Evolutionary conservation across 2,888 invertebrate species (phyloP).

Genomic region (Portevinia maculata): DNA sequence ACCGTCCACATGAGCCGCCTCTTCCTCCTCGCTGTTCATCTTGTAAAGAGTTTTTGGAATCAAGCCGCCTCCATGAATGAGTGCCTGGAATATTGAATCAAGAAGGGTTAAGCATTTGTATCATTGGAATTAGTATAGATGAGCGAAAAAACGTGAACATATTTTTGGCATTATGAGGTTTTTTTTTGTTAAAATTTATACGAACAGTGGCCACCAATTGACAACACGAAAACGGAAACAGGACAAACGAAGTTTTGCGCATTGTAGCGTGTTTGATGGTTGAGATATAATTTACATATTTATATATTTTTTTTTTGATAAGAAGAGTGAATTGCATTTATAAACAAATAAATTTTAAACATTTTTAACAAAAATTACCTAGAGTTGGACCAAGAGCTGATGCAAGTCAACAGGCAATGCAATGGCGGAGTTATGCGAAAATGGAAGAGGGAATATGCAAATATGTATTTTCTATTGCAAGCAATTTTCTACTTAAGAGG

Average conservation of each 20-base stretch:
- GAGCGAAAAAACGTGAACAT: constrained; percentile 36
- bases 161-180: constrained; percentile 24
- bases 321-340: constrained; percentile 52
- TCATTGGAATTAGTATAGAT: neutral
- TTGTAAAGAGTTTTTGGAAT: constrained; percentile 94
- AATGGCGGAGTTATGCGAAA: constrained; percentile 1
- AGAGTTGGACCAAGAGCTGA: constrained; percentile 22
- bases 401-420: constrained; percentile 39
- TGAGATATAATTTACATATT: constrained; percentile 20
- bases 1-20: constrained; percentile 75
- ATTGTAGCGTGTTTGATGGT: constrained; percentile 58
- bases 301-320: constrained; percentile 30
- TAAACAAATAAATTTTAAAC: neutral
- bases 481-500: neutral
- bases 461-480: neutral
- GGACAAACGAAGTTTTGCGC: constrained; percentile 52
- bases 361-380: too few relatives aligned
- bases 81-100: constrained; percentile 85
- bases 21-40: constrained; percentile 83
- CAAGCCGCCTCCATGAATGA: constrained; percentile 93
- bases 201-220: constrained; percentile 50
- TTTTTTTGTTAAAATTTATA: constrained; percentile 55
- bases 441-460: neutral
- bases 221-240: constrained; percentile 46
- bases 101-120: constrained; percentile 17